These are phyloP conservation scores for Drosophila setifemur DNA, from an alignment of 1,140 invertebrate genomes.

Conservation along the genomic window DNA sequence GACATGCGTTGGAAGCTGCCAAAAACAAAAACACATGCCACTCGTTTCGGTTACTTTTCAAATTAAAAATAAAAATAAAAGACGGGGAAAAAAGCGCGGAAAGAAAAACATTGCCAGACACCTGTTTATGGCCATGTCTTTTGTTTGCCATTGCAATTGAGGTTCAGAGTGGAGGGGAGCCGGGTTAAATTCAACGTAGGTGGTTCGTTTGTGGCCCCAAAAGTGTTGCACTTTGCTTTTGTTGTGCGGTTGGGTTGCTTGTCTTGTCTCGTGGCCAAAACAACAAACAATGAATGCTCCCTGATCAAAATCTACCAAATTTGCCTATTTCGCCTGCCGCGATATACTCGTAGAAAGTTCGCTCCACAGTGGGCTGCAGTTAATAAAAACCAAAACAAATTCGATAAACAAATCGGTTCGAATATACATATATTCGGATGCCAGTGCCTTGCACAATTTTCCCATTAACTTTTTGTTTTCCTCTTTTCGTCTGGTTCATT, in stretches of 20 bases:
- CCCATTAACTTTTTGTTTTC: not conserved
- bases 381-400: constrained; percentile 19
- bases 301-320: constrained; percentile 68
- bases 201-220: constrained; percentile 60
- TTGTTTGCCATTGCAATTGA: constrained; percentile 31
- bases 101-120: constrained; percentile 33
- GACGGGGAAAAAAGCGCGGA: constrained; percentile 28
- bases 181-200: constrained; percentile 48
- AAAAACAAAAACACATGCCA: constrained; percentile 16
- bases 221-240: constrained; percentile 69
- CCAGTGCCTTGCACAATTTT: constrained; percentile 36
- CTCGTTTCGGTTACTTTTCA: constrained; percentile 50
- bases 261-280: constrained; percentile 54
- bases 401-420: constrained; percentile 32
- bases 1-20: constrained; percentile 45
- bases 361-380: constrained; percentile 13
- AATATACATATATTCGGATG: not conserved
- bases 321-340: constrained; percentile 50
- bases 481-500: not conserved
- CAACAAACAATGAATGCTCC: constrained; percentile 62
- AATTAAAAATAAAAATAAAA: constrained; percentile 57
- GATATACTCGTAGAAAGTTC: constrained; percentile 67
- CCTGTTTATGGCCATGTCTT: constrained; percentile 36
- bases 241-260: constrained; percentile 42
- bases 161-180: too few species aligned